Base-by-base conservation (phyloP, 2,888 invertebrate species). In the Liodrosophila aerea region DNA sequence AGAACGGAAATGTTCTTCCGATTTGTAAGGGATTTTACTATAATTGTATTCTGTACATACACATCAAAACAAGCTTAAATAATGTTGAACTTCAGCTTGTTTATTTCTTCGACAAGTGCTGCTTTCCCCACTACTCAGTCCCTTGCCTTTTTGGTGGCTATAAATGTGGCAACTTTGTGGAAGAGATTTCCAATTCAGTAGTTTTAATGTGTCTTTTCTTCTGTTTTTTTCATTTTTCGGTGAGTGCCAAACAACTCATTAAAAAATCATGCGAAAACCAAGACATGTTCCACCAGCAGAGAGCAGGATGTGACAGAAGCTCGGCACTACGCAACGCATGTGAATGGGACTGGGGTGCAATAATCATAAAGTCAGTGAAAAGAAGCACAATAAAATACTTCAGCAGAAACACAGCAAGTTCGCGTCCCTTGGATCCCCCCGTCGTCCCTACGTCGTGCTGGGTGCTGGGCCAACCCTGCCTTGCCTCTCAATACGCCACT, bases 311-410 rank as follows among this genome's bases (percentile, higher is more conserved):
- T 7, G 8, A 5, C 2, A 16, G 2, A n/a, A 3, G 16, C 30
- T 54, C 11, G 30, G 47, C 47, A 64, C 47, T 46, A 13, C 29
- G 11, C 30, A 11, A 47, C 54, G 61, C 54, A 56, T 61, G 39
- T 36, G 58, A 61, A 70, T 66, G 47, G 36, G 63, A 61, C 72
- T 69, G 61, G 63, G 62, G 53, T 50, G 78, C 73, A 73, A 82
- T 77, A 82, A 75, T 77, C 77, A 77, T 77, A 82, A 77, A 77
- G 75, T 66, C 73, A 78, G 73, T 63, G 73, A 60, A 64, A 76
- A 71, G 61, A 56, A 73, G 64, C 67, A 77, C 77, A 77, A 78
- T 77, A 77, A 81, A 77, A 74, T 62, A 56, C 41, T 49, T 33
- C 36, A 27, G 39, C 11, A 54, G 37, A 43, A 36, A 13, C 37